Evolutionary conservation across 2,888 invertebrate genomes (phyloP).

Genomic region (Epistrophella euchroma): DNA sequence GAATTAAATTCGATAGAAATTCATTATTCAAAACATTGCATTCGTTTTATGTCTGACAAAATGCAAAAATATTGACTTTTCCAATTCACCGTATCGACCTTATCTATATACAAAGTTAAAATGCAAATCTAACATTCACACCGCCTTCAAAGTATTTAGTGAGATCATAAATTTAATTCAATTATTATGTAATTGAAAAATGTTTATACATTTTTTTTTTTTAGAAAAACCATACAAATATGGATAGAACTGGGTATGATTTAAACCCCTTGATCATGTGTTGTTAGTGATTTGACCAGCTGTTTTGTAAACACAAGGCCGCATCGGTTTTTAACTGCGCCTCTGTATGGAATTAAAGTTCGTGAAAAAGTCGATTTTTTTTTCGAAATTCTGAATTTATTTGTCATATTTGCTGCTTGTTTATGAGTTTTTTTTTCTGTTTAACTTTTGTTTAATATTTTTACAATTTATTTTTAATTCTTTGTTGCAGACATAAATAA

Average conservation of each 20-base stretch:
- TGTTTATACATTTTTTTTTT: not conserved
- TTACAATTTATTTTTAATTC: no score
- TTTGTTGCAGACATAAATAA: no score
- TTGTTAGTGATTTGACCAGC: not conserved
- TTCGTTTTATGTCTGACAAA: not conserved
- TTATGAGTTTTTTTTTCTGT: no score
- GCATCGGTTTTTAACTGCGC: not conserved
- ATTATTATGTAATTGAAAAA: constrained; percentile 12
- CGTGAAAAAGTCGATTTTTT: no score
- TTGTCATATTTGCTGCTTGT: no score
- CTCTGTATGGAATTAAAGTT: not conserved
- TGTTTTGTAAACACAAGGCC: not conserved
- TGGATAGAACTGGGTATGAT: not conserved
- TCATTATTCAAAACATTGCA: no score
- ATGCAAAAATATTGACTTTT: not conserved
- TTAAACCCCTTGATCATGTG: not conserved
- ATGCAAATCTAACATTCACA: constrained; percentile 9
- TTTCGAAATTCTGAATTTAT: no score
- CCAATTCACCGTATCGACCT: not conserved
- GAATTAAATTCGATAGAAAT: not conserved
- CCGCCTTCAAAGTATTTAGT: constrained; percentile 11
- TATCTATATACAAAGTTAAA: not conserved
- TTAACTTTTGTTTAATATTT: no score
- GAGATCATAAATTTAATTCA: constrained; percentile 17
- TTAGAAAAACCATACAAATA: constrained; percentile 20